phyloP scores from a whole-genome alignment of 2,888 invertebrate genomes.

The Cephus spinipes region DNA sequence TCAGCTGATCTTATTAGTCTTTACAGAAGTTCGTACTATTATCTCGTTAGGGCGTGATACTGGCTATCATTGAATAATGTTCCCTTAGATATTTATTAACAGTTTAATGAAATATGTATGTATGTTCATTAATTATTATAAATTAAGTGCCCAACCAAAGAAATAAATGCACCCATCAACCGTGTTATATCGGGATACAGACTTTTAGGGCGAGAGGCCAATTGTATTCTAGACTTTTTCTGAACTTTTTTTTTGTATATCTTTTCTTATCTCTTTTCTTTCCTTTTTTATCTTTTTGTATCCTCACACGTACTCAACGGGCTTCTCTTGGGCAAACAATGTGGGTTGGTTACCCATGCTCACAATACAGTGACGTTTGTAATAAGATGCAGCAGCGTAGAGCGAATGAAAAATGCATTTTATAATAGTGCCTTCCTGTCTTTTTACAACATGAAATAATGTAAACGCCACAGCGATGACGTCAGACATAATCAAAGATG shows the following conservation, averaged over 20 bases:
- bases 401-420: background rate
- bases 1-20: background rate
- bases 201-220: slow-evolving; percentile 5
- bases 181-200: slow-evolving; percentile 27
- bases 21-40: background rate
- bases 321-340: background rate
- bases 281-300: background rate
- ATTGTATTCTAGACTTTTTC: background rate
- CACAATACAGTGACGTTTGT: slow-evolving; percentile 20
- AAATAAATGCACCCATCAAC: slow-evolving; percentile 35
- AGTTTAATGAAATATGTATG: slow-evolving; percentile 23
- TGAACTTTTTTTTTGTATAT: background rate
- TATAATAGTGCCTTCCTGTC: slow-evolving; percentile 29
- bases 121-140: slow-evolving; percentile 39
- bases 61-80: slow-evolving; percentile 1
- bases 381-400: slow-evolving; percentile 11
- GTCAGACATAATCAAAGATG: slow-evolving; percentile 6
- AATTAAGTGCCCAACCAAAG: slow-evolving; percentile 46
- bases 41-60: background rate
- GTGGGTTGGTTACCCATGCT: background rate
- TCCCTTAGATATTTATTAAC: slow-evolving; percentile 42
- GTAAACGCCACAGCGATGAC: slow-evolving; percentile 2
- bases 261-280: background rate
- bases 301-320: background rate
- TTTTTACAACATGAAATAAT: slow-evolving; percentile 34